Evolutionary conservation across 2,113 vertebrate genomes (phyloP), one percentile per base, ranked within the genome.

Genomic region (Colaptes auratus): DNA sequence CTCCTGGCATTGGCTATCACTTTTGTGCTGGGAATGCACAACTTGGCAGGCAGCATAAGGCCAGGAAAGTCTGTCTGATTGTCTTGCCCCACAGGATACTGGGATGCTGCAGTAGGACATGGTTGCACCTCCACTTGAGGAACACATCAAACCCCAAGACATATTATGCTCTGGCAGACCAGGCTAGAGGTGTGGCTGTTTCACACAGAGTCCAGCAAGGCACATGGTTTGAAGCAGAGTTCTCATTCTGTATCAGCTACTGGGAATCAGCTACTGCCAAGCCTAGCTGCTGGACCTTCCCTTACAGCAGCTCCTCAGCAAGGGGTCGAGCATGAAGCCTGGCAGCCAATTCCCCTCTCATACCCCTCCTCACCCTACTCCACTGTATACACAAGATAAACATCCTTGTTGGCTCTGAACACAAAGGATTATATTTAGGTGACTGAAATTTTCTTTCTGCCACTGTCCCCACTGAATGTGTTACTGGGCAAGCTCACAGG

Each of bases 1-100:
- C 63, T 35, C 48, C 46, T 7, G 20, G 36, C 33, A 28, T 0
- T 2, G 64, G 53, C 21, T 52, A 50, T 10, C 48, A 50, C 50
- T 44, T 12, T 24, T 25, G 23, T 12, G 39, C 14, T 16, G 15
- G 19, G 19, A 28, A 27, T 39, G 53, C 74, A 27, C 31, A 7
- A 4, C 58, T 3, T 0, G 60, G n/a, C 36, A 10, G 53, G 42
- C 1, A 6, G 50, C 7, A 1, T 4, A 8, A 15, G 27, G 39
- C 64, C 1, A 14, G 52, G 11, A 25, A 39, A 59, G 66, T 21
- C 30, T 4, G 12, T 7, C 31, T 7, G 53, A 46, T 60, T 2
- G 2, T 42, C 9, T 0, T 33, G 58, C 30, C 50, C 33, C 2
- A 4, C 19, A 9, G 61, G 55, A 48, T 55, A 27, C 9, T 1